A percentile compares a stretch with the other conserved stretches of the same genome.
Evolutionary conservation across 2,797 vertebrate genomes (phyloP).

Genomic region (Phoxinus dragarum): DNA sequence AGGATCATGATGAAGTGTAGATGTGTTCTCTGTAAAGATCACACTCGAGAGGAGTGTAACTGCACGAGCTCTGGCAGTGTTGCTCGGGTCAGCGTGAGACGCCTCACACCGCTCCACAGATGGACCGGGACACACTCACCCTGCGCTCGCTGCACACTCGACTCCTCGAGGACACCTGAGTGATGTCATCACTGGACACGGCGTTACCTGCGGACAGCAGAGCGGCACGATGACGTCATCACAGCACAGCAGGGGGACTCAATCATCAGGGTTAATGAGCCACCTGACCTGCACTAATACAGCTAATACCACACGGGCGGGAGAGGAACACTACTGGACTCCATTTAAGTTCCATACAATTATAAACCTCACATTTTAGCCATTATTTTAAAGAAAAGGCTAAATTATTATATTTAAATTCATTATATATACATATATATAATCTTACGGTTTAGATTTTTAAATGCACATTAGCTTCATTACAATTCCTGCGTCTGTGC

Average conservation of each 20-base stretch:
- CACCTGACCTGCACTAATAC: background rate
- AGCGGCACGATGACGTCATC: background rate
- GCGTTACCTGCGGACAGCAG: slow-evolving; percentile 74
- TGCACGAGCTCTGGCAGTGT: slow-evolving; percentile 87
- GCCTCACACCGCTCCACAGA: slow-evolving; percentile 77
- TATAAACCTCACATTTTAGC: too few relatives aligned
- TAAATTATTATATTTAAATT: too few relatives aligned
- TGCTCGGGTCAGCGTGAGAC: slow-evolving; percentile 67
- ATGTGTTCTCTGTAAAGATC: background rate
- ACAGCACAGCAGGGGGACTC: too few relatives aligned
- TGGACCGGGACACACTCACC: slow-evolving; percentile 81
- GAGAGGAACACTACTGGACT: too few relatives aligned
- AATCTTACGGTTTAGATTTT: too few relatives aligned
- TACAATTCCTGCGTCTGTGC: too few relatives aligned
- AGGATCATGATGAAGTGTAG: background rate
- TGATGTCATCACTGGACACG: slow-evolving; percentile 90
- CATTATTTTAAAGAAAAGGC: too few relatives aligned
- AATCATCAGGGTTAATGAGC: background rate
- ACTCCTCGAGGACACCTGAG: slow-evolving; percentile 85
- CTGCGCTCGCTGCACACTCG: slow-evolving; percentile 85
- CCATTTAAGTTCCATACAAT: too few relatives aligned
- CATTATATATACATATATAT: too few relatives aligned
- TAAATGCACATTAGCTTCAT: too few relatives aligned
- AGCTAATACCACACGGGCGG: too few relatives aligned
- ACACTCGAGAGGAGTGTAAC: slow-evolving; percentile 62